Percentiles rank a stretch among this genome's conserved stretches.
Conservation (phyloP, 2,797 vertebrate species). For the Paratrypauchen microcephalus region DNA sequence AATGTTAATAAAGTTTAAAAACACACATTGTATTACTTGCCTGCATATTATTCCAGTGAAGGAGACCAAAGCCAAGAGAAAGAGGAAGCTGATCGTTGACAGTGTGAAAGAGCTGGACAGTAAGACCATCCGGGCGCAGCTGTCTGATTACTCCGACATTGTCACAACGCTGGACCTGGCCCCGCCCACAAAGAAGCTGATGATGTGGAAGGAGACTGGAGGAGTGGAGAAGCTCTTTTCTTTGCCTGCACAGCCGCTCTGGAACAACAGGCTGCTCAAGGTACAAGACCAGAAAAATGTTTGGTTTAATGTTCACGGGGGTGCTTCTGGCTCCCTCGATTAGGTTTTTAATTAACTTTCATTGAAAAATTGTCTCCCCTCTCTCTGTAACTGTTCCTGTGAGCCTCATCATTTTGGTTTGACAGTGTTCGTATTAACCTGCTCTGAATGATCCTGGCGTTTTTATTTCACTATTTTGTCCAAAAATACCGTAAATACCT, state of each 20-base stretch:
- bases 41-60: slow-evolving; percentile 77
- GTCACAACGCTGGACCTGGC: slow-evolving; percentile 95
- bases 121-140: slow-evolving; percentile 93
- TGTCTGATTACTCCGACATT: slow-evolving; percentile 96
- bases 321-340: no score
- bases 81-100: slow-evolving; percentile 96
- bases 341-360: no score
- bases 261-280: slow-evolving; percentile 91
- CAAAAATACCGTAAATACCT: no score
- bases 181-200: slow-evolving; percentile 94
- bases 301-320: no score
- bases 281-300: slow-evolving; percentile 52
- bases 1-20: not conserved
- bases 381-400: no score
- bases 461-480: no score
- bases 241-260: slow-evolving; percentile 91
- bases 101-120: slow-evolving; percentile 96
- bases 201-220: slow-evolving; percentile 98
- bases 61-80: slow-evolving; percentile 95
- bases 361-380: no score
- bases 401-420: no score
- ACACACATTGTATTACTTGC: not conserved
- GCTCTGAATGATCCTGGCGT: no score
- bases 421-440: no score
- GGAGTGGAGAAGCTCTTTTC: slow-evolving; percentile 97